A percentile compares a stretch with the other conserved stretches of the same genome.
These are phyloP conservation scores for Darevskia mixta DNA, from an alignment of 2,797 vertebrate genomes.

Conservation along the genomic window DNA sequence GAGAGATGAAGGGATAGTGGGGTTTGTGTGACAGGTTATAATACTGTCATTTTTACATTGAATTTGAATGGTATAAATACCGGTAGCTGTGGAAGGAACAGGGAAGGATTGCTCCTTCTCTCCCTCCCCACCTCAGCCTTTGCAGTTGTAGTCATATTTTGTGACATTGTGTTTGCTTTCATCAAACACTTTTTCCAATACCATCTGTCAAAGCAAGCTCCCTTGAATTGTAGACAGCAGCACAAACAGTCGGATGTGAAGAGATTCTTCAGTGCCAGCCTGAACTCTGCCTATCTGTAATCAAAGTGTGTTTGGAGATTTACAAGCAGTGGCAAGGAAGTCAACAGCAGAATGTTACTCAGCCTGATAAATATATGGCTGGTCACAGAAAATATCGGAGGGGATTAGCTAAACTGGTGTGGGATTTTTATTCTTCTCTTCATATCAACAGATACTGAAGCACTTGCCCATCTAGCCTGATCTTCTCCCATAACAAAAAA, in stretches of 20 bases:
- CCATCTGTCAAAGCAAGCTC: constrained; percentile 14
- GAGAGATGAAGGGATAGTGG: not conserved
- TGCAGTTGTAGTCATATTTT: constrained; percentile 18
- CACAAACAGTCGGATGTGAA: not conserved
- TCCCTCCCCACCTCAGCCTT: not conserved
- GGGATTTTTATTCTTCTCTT: constrained; percentile 25
- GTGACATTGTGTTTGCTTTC: constrained; percentile 11
- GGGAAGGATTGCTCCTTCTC: not conserved
- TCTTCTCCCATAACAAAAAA: not conserved
- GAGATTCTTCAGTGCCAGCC: constrained; percentile 12
- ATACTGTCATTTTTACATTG: not conserved
- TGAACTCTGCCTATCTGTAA: constrained; percentile 33
- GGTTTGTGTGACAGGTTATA: not conserved
- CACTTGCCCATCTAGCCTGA: constrained; percentile 26
- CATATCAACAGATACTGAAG: not conserved
- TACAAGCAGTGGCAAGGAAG: constrained; percentile 33
- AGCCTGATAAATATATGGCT: constrained; percentile 34
- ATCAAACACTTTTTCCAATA: constrained; percentile 8
- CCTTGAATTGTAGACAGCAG: not conserved
- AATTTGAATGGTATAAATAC: not conserved
- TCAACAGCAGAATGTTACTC: constrained; percentile 52
- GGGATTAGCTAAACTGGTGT: constrained; percentile 50
- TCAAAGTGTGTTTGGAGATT: constrained; percentile 39
- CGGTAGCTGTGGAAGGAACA: not conserved
- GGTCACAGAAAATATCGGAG: constrained; percentile 53